These are phyloP conservation scores for Thymelicus lineola DNA, from an alignment of 2,888 invertebrate genomes.

Conservation along the genomic window DNA sequence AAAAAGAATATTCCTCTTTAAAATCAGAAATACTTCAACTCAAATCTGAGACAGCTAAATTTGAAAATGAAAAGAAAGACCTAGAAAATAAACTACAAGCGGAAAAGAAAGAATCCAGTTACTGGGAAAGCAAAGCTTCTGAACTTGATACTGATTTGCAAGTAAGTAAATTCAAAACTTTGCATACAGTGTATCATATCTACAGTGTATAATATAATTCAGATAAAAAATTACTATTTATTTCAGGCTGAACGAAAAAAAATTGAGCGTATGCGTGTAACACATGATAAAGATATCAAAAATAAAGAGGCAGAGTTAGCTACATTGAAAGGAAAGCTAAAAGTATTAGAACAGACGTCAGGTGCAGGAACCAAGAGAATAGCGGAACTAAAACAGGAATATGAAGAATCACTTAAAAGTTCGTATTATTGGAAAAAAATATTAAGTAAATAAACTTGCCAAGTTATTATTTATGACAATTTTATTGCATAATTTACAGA, in stretches of 20 bases:
- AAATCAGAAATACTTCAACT: conserved; percentile 71
- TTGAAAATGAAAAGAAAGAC: conserved; percentile 85
- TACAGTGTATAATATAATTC: not conserved
- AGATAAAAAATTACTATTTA: conserved; percentile 29
- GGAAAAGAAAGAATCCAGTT: conserved; percentile 86
- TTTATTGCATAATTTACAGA: conserved; percentile 71
- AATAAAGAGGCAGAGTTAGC: conserved; percentile 92
- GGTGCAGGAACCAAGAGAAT: conserved; percentile 87
- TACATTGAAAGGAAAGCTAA: conserved; percentile 90
- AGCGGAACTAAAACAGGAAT: conserved; percentile 88
- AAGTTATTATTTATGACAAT: not conserved
- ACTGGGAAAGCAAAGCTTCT: conserved; percentile 87
- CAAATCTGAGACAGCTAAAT: conserved; percentile 76
- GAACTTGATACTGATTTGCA: conserved; percentile 86
- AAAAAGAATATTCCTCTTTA: conserved; percentile 71
- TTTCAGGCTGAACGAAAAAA: conserved; percentile 87
- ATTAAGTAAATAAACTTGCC: not conserved
- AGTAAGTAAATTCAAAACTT: conserved; percentile 54
- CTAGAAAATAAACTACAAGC: conserved; percentile 86
- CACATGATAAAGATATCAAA: conserved; percentile 90
- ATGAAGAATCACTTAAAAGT: conserved; percentile 89
- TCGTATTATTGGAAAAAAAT: conserved; percentile 58
- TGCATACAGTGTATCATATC: not conserved
- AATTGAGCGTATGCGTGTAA: conserved; percentile 87
- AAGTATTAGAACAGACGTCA: conserved; percentile 86